Evolutionary conservation across 2,797 vertebrate species (phyloP).

Genomic region (Pampus argenteus): DNA sequence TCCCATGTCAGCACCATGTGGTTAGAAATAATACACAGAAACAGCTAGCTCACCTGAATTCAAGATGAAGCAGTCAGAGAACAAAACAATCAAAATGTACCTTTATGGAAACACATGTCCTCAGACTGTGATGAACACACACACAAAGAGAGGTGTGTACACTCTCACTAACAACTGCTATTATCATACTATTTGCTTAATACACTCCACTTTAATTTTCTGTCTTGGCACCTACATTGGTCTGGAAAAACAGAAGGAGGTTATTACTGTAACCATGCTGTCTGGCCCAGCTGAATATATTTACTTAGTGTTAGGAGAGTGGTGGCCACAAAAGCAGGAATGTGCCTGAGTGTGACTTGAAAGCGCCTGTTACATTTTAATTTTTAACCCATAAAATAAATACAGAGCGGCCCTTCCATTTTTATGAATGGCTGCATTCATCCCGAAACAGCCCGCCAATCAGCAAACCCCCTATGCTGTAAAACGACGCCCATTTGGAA

Average conservation of each 20-base stretch:
- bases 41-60: constrained; percentile 42
- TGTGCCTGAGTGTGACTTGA: constrained; percentile 74
- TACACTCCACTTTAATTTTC: constrained; percentile 58
- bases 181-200: constrained; percentile 62
- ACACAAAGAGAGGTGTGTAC: constrained; percentile 43
- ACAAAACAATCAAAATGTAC: constrained; percentile 49
- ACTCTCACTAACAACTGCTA: constrained; percentile 42
- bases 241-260: constrained; percentile 66
- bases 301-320: constrained; percentile 71
- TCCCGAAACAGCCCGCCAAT: constrained; percentile 68
- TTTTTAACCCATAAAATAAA: constrained; percentile 79
- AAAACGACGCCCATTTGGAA: constrained; percentile 63
- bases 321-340: constrained; percentile 71
- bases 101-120: constrained; percentile 44
- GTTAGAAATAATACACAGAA: constrained; percentile 51
- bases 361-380: constrained; percentile 69
- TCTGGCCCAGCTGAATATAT: constrained; percentile 76
- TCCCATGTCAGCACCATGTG: constrained; percentile 66
- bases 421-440: constrained; percentile 85
- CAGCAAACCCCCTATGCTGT: constrained; percentile 14
- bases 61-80: constrained; percentile 29
- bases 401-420: constrained; percentile 63
- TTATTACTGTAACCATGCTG: constrained; percentile 60
- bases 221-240: constrained; percentile 48
- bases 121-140: constrained; percentile 22